Conservation (phyloP, 2,113 vertebrate species). For the Corythornis cristatus region DNA sequence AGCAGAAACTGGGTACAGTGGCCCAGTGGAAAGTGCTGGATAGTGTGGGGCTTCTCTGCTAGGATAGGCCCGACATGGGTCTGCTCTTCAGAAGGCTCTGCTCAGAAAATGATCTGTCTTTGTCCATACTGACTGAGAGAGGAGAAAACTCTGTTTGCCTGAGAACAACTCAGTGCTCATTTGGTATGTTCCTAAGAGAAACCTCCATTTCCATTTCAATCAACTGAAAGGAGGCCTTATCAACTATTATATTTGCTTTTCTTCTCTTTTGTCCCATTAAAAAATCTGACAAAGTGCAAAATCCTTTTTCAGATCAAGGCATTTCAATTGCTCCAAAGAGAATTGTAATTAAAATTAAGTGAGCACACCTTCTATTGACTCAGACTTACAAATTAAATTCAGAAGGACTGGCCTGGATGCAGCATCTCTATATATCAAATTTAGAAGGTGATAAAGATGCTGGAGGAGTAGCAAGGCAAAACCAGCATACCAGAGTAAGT, state of each 20-base stretch:
- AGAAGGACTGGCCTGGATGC: background rate
- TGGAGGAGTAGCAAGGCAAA: background rate
- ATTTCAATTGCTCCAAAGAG: background rate
- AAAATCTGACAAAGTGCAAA: background rate
- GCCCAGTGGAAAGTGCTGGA: fast-evolving
- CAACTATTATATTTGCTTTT: background rate
- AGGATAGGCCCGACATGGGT: background rate
- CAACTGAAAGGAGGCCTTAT: background rate
- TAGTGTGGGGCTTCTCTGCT: background rate
- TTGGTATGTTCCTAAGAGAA: background rate
- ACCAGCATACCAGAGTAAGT: background rate
- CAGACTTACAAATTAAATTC: background rate
- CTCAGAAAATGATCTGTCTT: background rate
- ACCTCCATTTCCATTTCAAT: background rate
- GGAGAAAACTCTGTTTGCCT: background rate
- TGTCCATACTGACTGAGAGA: fast-evolving
- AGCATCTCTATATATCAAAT: background rate
- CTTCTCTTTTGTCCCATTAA: background rate
- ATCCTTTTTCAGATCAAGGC: background rate
- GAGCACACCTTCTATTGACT: background rate
- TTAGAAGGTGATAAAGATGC: background rate
- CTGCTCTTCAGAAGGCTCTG: fast-evolving
- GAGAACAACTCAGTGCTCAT: background rate
- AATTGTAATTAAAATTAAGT: background rate
- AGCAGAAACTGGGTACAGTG: background rate